These are phyloP conservation scores for Clivina fossor DNA, from an alignment of 2,888 invertebrate species.

Conservation along the genomic window DNA sequence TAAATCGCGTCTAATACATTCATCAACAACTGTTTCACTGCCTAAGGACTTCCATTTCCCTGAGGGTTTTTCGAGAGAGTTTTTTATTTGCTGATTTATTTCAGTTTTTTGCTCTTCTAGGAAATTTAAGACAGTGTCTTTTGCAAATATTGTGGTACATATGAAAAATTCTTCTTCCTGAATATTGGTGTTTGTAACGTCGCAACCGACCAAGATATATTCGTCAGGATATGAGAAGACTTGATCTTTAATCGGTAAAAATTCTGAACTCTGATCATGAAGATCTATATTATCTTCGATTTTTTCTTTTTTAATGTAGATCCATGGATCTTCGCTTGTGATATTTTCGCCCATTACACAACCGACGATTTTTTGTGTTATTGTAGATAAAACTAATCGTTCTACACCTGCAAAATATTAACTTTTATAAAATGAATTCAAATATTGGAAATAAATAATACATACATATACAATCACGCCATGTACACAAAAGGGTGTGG, in stretches of 20 bases:
- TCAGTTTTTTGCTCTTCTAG: constrained; percentile 61
- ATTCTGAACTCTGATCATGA: constrained; percentile 58
- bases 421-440: too few relatives aligned
- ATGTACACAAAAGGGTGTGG: too few relatives aligned
- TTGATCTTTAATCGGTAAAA: constrained; percentile 51
- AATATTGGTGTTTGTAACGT: constrained; percentile 59
- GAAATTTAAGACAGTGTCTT: constrained; percentile 55
- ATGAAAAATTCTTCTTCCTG: constrained; percentile 64
- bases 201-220: constrained; percentile 65
- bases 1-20: constrained; percentile 54
- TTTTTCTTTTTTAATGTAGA: constrained; percentile 61
- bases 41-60: constrained; percentile 64
- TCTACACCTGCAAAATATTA: constrained; percentile 62
- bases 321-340: constrained; percentile 75
- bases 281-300: constrained; percentile 65
- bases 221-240: constrained; percentile 51
- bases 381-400: constrained; percentile 57
- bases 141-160: constrained; percentile 61
- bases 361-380: constrained; percentile 64
- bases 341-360: constrained; percentile 69
- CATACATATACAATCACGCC: too few relatives aligned
- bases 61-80: constrained; percentile 60
- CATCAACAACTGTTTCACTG: constrained; percentile 65
- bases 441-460: too few relatives aligned
- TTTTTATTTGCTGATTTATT: constrained; percentile 52